These are phyloP conservation scores for Idaea aversata DNA, from an alignment of 2,888 invertebrate genomes.

Conservation along the genomic window DNA sequence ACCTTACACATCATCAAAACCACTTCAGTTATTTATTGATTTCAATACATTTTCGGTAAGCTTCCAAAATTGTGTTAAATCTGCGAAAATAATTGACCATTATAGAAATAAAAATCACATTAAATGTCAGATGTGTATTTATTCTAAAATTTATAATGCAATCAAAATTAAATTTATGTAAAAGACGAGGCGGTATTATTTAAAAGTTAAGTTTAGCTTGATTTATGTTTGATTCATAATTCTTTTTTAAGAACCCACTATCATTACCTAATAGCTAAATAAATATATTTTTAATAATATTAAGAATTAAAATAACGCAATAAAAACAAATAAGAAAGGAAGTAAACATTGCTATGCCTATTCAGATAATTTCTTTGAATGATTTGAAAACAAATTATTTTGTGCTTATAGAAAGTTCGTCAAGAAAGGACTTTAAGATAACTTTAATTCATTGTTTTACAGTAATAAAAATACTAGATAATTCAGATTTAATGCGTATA, in stretches of 20 bases:
- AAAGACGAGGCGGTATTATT: conserved; percentile 18
- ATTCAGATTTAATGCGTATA: not conserved
- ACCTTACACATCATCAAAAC: not conserved
- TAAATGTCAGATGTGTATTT: conserved; percentile 20
- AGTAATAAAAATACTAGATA: conserved; percentile 3
- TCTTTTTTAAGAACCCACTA: not conserved
- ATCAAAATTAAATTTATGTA: conserved; percentile 20
- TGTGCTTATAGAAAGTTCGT: too few species aligned
- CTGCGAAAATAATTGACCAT: conserved; percentile 14
- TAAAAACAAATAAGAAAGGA: too few species aligned
- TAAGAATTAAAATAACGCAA: not conserved
- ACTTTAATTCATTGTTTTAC: conserved; percentile 1
- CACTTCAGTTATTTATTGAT: not conserved
- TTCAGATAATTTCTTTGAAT: too few species aligned
- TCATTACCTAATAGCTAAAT: not conserved
- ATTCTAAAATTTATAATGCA: conserved; percentile 26
- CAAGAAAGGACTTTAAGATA: not conserved
- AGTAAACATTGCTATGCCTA: too few species aligned
- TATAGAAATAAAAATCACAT: conserved; percentile 27
- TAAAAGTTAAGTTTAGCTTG: conserved; percentile 7
- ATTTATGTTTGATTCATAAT: not conserved
- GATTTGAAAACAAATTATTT: too few species aligned
- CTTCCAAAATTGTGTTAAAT: not conserved
- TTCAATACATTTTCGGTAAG: not conserved
- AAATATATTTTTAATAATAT: conserved; percentile 8